These are phyloP conservation scores for Cheirogaleus major DNA, from an alignment of 2,797 vertebrate species.

Conservation along the genomic window DNA sequence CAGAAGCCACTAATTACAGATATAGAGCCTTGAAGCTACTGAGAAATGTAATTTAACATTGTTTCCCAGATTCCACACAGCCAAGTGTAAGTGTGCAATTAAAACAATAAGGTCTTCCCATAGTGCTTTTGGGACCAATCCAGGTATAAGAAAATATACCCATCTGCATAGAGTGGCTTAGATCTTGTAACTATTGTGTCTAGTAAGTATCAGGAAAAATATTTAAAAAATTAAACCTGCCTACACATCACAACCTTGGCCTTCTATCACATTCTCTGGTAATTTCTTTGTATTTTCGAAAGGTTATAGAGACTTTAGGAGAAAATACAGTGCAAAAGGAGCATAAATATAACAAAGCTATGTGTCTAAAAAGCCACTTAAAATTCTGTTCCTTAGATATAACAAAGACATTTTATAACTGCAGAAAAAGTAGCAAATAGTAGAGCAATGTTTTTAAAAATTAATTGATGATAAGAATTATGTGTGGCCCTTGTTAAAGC, in stretches of 20 bases:
- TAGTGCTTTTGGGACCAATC: conserved; percentile 67
- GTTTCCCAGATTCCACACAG: conserved; percentile 70
- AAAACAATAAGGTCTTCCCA: conserved; percentile 72
- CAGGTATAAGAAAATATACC: conserved; percentile 54
- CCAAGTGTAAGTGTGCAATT: conserved; percentile 77
- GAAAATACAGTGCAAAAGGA: background rate
- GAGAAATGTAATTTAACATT: conserved; percentile 80
- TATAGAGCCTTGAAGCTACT: conserved; percentile 75
- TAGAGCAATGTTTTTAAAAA: background rate
- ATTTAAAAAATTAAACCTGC: background rate
- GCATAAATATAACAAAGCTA: background rate
- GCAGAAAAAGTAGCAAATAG: background rate
- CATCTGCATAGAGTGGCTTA: conserved; percentile 37
- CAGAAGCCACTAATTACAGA: conserved; percentile 85
- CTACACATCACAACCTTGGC: background rate
- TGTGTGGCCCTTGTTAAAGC: background rate
- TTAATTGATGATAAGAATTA: background rate
- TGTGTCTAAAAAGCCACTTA: background rate
- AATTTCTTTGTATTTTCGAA: conserved; percentile 10
- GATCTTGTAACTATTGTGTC: background rate
- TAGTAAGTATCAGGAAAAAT: background rate
- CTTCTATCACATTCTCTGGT: background rate
- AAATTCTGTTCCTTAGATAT: background rate
- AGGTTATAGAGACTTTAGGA: background rate
- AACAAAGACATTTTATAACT: background rate